phyloP scores from a whole-genome alignment of 2,888 invertebrate genomes.

The Galerucella pusilla region DNA sequence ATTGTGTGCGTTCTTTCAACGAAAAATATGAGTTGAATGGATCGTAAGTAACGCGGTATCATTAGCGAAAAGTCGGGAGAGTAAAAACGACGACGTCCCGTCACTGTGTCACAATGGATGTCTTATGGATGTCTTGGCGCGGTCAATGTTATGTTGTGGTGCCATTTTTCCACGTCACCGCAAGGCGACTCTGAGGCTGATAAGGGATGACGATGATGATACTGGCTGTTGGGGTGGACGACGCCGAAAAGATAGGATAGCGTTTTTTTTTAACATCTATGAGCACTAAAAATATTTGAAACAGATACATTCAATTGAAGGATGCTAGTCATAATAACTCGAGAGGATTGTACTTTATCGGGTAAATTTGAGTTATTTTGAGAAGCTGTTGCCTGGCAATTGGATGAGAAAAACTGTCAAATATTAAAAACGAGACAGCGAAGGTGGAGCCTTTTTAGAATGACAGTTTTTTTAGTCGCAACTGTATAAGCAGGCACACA shows the following conservation, averaged over 20 bases:
- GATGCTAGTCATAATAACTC: no score
- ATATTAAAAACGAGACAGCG: no score
- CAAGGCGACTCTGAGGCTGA: conserved; percentile 63
- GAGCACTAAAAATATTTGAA: no score
- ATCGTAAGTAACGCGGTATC: conserved; percentile 48
- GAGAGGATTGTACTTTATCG: no score
- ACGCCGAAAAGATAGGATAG: conserved; percentile 22
- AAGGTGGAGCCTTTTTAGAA: no score
- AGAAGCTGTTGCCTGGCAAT: no score
- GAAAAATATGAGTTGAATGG: conserved; percentile 46
- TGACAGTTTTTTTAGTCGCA: no score
- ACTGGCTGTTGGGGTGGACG: conserved; percentile 32
- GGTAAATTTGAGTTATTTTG: no score
- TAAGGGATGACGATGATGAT: conserved; percentile 56
- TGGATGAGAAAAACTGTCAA: no score
- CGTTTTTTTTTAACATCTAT: neutral
- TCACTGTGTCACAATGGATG: conserved; percentile 58
- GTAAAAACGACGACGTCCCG: conserved; percentile 48
- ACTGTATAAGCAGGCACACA: no score
- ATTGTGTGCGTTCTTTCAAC: conserved; percentile 37
- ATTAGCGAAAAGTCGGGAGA: conserved; percentile 42
- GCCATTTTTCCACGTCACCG: conserved; percentile 64
- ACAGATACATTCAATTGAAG: no score
- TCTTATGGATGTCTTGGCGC: conserved; percentile 57
- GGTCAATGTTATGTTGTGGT: conserved; percentile 64